Evolutionary conservation across 1,140 invertebrate genomes (phyloP).

Genomic region (Amphibalanus amphitrite): DNA sequence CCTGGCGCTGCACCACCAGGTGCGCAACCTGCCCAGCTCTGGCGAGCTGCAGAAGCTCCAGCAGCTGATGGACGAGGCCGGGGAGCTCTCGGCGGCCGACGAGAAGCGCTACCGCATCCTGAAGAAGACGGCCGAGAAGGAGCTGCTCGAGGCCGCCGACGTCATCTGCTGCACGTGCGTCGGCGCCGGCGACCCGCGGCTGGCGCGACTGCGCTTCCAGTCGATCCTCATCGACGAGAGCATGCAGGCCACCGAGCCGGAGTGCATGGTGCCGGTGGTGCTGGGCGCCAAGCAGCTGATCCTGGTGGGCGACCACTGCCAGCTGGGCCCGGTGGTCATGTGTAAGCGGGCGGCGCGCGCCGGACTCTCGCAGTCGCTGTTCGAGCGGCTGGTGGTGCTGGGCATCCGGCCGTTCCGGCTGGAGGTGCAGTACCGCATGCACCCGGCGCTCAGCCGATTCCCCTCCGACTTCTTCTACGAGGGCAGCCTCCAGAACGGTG

Average conservation of each 20-base stretch:
- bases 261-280: conserved; percentile 97
- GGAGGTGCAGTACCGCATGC: conserved; percentile 99
- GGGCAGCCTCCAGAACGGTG: conserved; percentile 94
- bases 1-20: conserved; percentile 91
- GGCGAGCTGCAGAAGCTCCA: conserved; percentile 86
- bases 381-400: conserved; percentile 90
- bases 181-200: conserved; percentile 84
- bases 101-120: conserved; percentile 85
- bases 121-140: conserved; percentile 79
- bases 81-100: conserved; percentile 71
- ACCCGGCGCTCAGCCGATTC: conserved; percentile 88
- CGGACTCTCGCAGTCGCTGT: conserved; percentile 90
- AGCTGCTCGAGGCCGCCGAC: conserved; percentile 85
- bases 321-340: conserved; percentile 96
- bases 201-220: conserved; percentile 82
- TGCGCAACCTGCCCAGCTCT: conserved; percentile 53
- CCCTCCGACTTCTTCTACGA: conserved; percentile 99
- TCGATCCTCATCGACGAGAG: conserved; percentile 98
- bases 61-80: conserved; percentile 91
- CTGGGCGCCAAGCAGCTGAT: conserved; percentile 72
- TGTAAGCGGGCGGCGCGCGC: conserved; percentile 97
- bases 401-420: conserved; percentile 86
- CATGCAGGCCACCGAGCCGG: conserved; percentile 83
- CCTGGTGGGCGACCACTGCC: conserved; percentile 84
- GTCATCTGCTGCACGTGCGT: conserved; percentile 99